Evolutionary conservation across 2,113 vertebrate genomes (phyloP).

Genomic region (Bufo gargarizans): DNA sequence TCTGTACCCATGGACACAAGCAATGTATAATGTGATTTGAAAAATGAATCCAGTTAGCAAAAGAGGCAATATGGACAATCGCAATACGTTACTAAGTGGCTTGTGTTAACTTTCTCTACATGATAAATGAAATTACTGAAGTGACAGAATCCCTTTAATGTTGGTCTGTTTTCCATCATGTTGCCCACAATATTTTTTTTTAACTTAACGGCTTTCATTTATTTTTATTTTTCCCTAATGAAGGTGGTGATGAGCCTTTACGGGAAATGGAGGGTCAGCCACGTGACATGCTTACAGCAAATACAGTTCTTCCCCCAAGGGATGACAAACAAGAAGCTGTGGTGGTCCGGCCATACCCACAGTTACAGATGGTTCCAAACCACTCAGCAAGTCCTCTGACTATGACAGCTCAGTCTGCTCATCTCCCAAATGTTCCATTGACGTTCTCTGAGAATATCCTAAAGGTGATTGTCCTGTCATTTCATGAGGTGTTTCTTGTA

Average conservation of each 20-base stretch:
- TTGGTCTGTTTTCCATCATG: not conserved
- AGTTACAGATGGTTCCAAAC: slow-evolving; percentile 83
- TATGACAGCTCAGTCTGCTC: slow-evolving; percentile 83
- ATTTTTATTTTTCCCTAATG: not conserved
- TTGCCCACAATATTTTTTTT: not conserved
- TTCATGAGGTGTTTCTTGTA: not conserved
- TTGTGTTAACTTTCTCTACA: no score
- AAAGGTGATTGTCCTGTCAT: slow-evolving; percentile 78
- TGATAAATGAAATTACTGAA: no score
- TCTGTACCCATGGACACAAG: no score
- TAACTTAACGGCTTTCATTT: not conserved
- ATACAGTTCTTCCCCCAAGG: slow-evolving; percentile 77
- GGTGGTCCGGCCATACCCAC: slow-evolving; percentile 93
- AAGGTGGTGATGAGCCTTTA: slow-evolving; percentile 76
- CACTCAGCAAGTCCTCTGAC: slow-evolving; percentile 84
- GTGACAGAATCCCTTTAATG: no score
- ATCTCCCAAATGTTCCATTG: slow-evolving; percentile 85
- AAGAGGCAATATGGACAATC: no score
- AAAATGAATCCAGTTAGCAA: no score
- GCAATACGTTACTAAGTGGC: no score
- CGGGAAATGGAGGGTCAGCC: slow-evolving; percentile 83
- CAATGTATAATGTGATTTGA: no score
- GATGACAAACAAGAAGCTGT: slow-evolving; percentile 97
- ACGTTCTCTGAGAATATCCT: slow-evolving; percentile 89
- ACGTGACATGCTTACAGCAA: slow-evolving; percentile 78